These are phyloP conservation scores for Ditylenchus weischeri DNA, from an alignment of 2,888 invertebrate genomes.

Conservation along the genomic window DNA sequence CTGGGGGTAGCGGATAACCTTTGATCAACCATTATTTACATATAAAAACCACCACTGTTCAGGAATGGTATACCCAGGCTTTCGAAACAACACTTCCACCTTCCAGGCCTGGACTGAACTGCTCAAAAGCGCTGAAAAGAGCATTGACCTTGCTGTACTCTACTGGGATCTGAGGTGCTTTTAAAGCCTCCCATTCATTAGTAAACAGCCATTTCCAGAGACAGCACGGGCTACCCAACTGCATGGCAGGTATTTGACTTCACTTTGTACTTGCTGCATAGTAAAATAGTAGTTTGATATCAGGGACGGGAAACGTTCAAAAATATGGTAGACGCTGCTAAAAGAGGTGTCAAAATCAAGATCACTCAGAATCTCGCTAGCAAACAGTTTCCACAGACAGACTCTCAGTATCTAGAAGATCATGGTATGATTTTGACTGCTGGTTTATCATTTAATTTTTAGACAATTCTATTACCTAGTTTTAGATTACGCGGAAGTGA, in stretches of 20 bases:
- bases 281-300: conserved; percentile 5
- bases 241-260: conserved; percentile 28
- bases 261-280: background rate
- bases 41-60: background rate
- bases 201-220: no score
- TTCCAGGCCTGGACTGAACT: conserved; percentile 73
- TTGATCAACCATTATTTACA: no score
- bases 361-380: conserved; percentile 41
- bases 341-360: conserved; percentile 37
- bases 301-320: conserved; percentile 47
- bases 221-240: conserved; percentile 23
- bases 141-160: conserved; percentile 84
- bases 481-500: conserved; percentile 40
- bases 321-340: conserved; percentile 40
- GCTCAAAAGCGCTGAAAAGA: conserved; percentile 72
- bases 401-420: conserved; percentile 33
- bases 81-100: conserved; percentile 67
- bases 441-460: no score
- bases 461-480: background rate
- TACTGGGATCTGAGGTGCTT: conserved; percentile 79
- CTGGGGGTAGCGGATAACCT: no score
- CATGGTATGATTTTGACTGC: conserved; percentile 16
- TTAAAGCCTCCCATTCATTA: background rate
- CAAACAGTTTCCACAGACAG: conserved; percentile 37
- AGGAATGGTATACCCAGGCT: conserved; percentile 69